phyloP scores from a whole-genome alignment of 2,113 vertebrate species.

The Neolamprologus sp. region DNA sequence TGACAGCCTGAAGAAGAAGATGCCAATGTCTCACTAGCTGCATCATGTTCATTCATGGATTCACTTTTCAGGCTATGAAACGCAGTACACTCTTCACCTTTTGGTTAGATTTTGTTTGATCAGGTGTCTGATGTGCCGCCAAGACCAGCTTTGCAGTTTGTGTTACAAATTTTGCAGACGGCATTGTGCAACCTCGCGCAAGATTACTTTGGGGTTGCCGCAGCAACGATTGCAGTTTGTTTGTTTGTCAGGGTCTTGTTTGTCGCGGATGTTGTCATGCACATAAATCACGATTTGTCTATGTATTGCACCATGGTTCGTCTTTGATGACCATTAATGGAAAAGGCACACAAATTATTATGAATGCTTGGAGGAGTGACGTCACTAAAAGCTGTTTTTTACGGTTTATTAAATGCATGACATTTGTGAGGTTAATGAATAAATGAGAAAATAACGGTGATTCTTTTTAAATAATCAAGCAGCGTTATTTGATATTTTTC shows the following conservation, averaged over 20 bases:
- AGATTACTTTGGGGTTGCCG: background rate
- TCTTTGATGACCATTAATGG: too few species aligned
- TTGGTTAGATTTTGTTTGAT: background rate
- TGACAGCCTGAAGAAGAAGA: background rate
- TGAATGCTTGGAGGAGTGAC: background rate
- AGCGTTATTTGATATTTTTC: background rate
- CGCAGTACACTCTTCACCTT: background rate
- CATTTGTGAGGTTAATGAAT: background rate
- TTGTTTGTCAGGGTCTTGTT: background rate
- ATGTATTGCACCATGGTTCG: too few species aligned
- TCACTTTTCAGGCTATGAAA: background rate
- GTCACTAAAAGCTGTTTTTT: background rate
- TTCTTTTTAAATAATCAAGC: background rate
- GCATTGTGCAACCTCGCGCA: background rate
- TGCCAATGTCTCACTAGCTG: background rate
- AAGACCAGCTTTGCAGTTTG: background rate
- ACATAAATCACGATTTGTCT: too few species aligned
- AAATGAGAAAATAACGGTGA: background rate
- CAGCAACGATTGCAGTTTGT: background rate
- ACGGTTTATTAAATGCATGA: background rate
- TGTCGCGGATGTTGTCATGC: too few species aligned
- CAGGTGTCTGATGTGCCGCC: accelerated
- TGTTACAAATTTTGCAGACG: background rate
- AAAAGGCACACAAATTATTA: too few species aligned
- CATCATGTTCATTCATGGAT: background rate